These are phyloP conservation scores for Stenopsyche tienmushanensis DNA, from an alignment of 1,140 invertebrate genomes.

Conservation along the genomic window DNA sequence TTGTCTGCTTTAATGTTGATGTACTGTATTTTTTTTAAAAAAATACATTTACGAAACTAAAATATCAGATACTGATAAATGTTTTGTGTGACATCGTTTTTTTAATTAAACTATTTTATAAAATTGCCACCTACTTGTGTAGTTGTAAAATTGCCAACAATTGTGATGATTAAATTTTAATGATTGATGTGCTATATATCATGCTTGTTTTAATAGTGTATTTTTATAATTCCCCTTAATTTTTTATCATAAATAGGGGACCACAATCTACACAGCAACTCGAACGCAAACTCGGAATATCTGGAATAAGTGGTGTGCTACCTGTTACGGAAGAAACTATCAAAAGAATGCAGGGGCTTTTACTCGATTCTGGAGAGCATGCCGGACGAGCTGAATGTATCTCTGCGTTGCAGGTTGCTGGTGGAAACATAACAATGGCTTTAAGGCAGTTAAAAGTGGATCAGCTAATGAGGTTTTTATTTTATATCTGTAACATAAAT, in stretches of 20 bases:
- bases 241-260: too few relatives aligned
- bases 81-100: too few relatives aligned
- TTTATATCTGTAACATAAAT: constrained; percentile 5
- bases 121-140: too few relatives aligned
- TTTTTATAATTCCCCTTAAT: too few relatives aligned
- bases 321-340: constrained; percentile 36
- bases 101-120: too few relatives aligned
- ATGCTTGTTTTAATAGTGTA: too few relatives aligned
- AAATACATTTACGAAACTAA: too few relatives aligned
- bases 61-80: too few relatives aligned
- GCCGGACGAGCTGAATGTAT: constrained; percentile 22
- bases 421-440: constrained; percentile 27
- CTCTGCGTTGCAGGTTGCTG: constrained; percentile 15
- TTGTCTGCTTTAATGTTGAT: background rate
- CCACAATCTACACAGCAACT: constrained; percentile 39
- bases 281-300: constrained; percentile 34
- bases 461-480: constrained; percentile 31
- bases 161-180: too few relatives aligned
- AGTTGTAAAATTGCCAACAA: too few relatives aligned
- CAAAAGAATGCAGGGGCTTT: constrained; percentile 26
- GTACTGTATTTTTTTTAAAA: background rate
- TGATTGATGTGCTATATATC: too few relatives aligned
- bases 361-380: constrained; percentile 8
- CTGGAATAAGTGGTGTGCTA: constrained; percentile 31
- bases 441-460: constrained; percentile 31